Conservation (phyloP, 2,888 invertebrate species). For the Crioceris asparagi region DNA sequence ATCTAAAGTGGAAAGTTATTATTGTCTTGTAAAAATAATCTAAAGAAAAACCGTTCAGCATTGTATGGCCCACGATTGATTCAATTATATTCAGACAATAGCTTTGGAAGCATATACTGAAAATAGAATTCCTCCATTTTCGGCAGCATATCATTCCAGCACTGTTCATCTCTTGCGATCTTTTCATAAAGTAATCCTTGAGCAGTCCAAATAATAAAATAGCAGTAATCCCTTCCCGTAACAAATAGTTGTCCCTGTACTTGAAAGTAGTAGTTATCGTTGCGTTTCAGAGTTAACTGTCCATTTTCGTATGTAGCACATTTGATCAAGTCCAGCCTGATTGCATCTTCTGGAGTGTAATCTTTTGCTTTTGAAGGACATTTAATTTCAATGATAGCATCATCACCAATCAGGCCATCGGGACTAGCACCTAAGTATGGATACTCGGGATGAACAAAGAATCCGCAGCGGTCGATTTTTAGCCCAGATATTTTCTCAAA, state of each 20-base stretch:
- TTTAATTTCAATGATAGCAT: conserved; percentile 24
- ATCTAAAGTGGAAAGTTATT: too few relatives aligned
- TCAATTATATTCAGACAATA: too few relatives aligned
- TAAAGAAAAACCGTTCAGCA: too few relatives aligned
- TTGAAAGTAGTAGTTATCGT: conserved; percentile 24
- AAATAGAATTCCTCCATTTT: conserved; percentile 24
- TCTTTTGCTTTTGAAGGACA: conserved; percentile 24
- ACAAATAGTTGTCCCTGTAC: conserved; percentile 25
- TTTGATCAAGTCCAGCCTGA: conserved; percentile 16
- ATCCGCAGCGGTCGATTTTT: conserved; percentile 14
- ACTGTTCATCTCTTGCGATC: conserved; percentile 18
- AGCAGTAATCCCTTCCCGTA: conserved; percentile 20
- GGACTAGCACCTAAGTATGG: conserved; percentile 24
- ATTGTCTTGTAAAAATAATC: too few relatives aligned
- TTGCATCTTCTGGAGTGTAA: conserved; percentile 18
- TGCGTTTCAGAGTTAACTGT: conserved; percentile 15
- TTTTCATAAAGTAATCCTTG: conserved; percentile 19
- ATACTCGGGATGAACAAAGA: conserved; percentile 19
- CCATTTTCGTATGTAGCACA: conserved; percentile 18
- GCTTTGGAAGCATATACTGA: conserved; percentile 19
- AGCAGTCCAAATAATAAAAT: conserved; percentile 25
- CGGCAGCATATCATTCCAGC: conserved; percentile 22
- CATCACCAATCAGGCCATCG: conserved; percentile 20
- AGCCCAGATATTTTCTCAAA: conserved; percentile 18
- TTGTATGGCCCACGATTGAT: too few relatives aligned